phyloP scores from a whole-genome alignment of 2,888 invertebrate species.

The Cinara cedri region DNA sequence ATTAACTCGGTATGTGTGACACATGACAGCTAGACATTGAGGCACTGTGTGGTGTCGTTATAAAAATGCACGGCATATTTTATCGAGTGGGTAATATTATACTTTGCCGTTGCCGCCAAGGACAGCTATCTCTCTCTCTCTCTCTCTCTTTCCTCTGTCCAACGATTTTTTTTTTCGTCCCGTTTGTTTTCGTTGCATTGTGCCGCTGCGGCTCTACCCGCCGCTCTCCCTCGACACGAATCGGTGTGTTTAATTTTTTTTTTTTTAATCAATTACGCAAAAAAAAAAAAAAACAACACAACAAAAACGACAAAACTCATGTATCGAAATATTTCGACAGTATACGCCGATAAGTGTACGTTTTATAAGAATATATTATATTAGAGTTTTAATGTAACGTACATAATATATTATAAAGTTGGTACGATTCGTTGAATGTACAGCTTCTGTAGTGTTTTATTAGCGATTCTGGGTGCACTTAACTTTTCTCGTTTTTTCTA shows the following conservation, averaged over 20 bases:
- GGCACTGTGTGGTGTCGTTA: constrained; percentile 12
- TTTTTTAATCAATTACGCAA: constrained; percentile 29
- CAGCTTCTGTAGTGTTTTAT: too few relatives aligned
- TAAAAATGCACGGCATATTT: constrained; percentile 37
- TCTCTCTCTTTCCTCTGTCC: neutral
- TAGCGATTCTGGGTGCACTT: too few relatives aligned
- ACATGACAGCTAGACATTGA: constrained; percentile 38
- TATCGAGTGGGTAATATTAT: constrained; percentile 1
- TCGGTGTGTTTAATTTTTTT: neutral
- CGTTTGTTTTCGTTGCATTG: neutral
- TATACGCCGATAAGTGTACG: too few relatives aligned
- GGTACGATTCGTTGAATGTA: too few relatives aligned
- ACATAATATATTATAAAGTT: too few relatives aligned
- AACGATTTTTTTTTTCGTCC: neutral
- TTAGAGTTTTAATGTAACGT: neutral
- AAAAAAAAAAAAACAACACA: neutral
- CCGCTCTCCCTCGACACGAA: constrained; percentile 16
- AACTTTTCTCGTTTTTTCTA: too few relatives aligned
- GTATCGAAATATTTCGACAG: constrained; percentile 16
- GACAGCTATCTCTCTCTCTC: constrained; percentile 20
- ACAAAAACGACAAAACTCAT: neutral
- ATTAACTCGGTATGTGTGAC: constrained; percentile 12
- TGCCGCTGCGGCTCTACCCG: neutral
- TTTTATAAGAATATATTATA: too few relatives aligned
- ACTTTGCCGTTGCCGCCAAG: constrained; percentile 10